Conservation (phyloP, 1,140 invertebrate species). For the Radopholus similis region DNA sequence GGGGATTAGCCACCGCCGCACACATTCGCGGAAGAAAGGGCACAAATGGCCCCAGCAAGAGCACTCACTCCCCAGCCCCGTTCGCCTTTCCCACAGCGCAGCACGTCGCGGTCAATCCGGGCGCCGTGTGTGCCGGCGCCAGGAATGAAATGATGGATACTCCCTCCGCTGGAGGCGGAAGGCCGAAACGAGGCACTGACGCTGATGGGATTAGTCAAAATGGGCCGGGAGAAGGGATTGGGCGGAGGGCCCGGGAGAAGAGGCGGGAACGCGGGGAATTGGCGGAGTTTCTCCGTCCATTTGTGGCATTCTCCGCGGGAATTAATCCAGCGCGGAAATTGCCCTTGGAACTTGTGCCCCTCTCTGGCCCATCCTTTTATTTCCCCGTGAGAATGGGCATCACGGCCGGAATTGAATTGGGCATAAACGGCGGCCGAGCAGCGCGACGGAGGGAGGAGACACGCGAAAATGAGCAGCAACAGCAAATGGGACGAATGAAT, state of each 20-base stretch:
- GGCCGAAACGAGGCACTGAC: not conserved
- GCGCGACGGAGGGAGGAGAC: too few relatives aligned
- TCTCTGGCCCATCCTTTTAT: too few relatives aligned
- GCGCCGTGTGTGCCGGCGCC: too few relatives aligned
- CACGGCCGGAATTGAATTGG: too few relatives aligned
- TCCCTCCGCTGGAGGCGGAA: not conserved
- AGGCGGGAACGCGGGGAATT: not conserved
- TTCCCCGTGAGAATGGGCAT: too few relatives aligned
- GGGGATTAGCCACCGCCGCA: not conserved
- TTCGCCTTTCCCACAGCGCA: not conserved
- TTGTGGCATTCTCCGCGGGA: not conserved
- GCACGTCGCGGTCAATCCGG: too few relatives aligned
- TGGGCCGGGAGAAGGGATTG: not conserved
- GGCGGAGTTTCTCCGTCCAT: not conserved
- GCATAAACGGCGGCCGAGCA: too few relatives aligned
- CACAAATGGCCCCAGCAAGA: not conserved
- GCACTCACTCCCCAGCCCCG: not conserved
- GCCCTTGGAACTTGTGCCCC: too few relatives aligned
- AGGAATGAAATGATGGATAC: too few relatives aligned
- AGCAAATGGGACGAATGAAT: too few relatives aligned
- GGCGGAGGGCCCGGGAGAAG: not conserved
- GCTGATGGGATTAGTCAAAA: conserved; percentile 17
- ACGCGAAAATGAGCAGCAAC: too few relatives aligned
- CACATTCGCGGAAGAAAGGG: too few relatives aligned
- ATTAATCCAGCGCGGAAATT: conserved; percentile 4